Percentiles rank a stretch among this genome's conserved stretches.
Conservation (phyloP, 2,113 vertebrate genomes). For the Trogon melanurus region DNA sequence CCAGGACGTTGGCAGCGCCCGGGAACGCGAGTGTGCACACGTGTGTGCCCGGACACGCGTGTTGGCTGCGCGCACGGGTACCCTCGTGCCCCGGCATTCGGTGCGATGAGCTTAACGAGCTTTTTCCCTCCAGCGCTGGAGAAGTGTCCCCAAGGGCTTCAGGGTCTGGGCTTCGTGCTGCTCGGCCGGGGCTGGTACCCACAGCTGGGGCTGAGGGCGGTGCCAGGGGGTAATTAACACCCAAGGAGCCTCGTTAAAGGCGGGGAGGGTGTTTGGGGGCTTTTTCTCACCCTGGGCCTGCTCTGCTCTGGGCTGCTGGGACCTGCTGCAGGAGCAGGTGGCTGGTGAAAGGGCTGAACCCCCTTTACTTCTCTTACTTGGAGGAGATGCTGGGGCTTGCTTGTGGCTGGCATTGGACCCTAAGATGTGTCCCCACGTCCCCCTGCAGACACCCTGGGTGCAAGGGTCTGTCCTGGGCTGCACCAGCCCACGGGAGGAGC, state of each 20-base stretch:
- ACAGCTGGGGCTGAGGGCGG: neutral
- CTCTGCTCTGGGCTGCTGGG: neutral
- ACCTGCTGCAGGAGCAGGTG: rapidly evolving
- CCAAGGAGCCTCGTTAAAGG: neutral
- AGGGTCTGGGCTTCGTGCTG: no score
- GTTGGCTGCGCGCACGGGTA: neutral
- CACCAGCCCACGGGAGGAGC: neutral
- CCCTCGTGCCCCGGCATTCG: no score
- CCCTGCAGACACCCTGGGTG: rapidly evolving
- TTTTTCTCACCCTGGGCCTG: neutral
- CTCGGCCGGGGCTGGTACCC: neutral
- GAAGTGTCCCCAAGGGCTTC: neutral
- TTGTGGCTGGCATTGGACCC: neutral
- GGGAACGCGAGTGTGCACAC: neutral
- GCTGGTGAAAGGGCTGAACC: neutral
- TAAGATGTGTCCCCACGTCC: neutral
- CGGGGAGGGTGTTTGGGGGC: no score
- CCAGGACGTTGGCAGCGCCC: neutral
- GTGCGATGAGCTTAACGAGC: neutral
- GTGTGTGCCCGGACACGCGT: rapidly evolving
- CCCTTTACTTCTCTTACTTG: neutral
- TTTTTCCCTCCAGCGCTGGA: neutral
- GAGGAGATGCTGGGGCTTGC: neutral
- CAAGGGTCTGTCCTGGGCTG: no score
- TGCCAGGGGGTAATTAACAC: no score